phyloP scores from a whole-genome alignment of 2,888 invertebrate species.

The Dimorphilus gyrociliatus region DNA sequence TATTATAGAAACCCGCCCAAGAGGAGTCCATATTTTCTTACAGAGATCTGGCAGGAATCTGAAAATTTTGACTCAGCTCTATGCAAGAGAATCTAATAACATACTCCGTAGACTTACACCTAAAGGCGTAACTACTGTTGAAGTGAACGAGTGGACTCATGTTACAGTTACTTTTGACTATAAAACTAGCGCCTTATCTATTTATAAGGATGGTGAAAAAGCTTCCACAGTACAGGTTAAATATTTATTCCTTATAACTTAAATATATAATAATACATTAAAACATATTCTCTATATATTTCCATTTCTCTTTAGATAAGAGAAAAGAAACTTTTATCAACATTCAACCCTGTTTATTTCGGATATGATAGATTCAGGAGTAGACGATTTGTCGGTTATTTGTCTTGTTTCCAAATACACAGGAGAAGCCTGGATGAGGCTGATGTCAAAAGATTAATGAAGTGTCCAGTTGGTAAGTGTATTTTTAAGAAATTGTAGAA shows the following conservation, averaged over 20 bases:
- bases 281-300: conserved; percentile 3
- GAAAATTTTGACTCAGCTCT: too few species aligned
- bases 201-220: conserved; percentile 3
- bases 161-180: conserved; percentile 5
- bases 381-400: conserved; percentile 1
- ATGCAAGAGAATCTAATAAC: too few species aligned
- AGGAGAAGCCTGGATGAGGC: conserved; percentile 1
- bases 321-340: not conserved
- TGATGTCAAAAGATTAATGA: not conserved
- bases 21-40: too few species aligned
- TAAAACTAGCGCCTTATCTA: not conserved
- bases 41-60: too few species aligned
- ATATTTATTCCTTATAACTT: too few species aligned
- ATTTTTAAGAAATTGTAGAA: too few species aligned
- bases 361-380: not conserved
- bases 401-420: conserved; percentile 7
- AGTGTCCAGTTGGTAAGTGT: conserved; percentile 6
- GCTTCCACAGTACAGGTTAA: not conserved
- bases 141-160: conserved; percentile 1
- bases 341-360: not conserved
- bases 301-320: not conserved
- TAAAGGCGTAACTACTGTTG: not conserved
- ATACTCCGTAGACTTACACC: not conserved
- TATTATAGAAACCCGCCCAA: too few species aligned
- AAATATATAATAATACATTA: too few species aligned